These are phyloP conservation scores for Abrostola triplasia DNA, from an alignment of 2,888 invertebrate genomes.

Conservation along the genomic window DNA sequence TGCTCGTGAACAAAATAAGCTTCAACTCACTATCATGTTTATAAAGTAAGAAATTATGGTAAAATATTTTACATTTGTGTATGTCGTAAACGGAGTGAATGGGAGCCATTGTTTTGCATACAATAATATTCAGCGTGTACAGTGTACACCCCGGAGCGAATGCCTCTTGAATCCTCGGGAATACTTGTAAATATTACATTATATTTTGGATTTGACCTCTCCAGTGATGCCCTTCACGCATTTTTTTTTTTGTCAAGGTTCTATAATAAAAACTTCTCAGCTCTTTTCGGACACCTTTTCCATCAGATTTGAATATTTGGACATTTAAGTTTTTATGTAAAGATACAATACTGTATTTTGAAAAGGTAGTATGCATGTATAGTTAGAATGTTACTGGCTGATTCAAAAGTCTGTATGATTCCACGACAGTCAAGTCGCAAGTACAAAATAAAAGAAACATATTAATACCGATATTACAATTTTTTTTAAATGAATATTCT, in stretches of 20 bases:
- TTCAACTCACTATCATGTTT: conserved; percentile 11
- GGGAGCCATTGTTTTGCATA: conserved; percentile 25
- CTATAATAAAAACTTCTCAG: conserved; percentile 10
- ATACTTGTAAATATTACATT: conserved; percentile 1
- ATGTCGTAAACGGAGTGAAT: conserved; percentile 16
- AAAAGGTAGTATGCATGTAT: too few relatives aligned
- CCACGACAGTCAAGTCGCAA: too few relatives aligned
- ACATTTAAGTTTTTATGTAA: too few relatives aligned
- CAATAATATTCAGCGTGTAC: conserved; percentile 15
- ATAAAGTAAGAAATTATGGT: conserved; percentile 29
- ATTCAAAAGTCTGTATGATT: too few relatives aligned
- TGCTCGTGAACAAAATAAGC: conserved; percentile 7
- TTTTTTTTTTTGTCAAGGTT: conserved; percentile 15
- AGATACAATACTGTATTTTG: too few relatives aligned
- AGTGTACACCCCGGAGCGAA: not conserved
- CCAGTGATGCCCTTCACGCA: conserved; percentile 8
- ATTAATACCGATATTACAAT: not conserved
- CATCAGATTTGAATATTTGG: not conserved
- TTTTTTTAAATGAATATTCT: too few relatives aligned
- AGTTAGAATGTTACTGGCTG: too few relatives aligned
- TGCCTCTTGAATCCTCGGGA: conserved; percentile 5
- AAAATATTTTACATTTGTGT: conserved; percentile 28
- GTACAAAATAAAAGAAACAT: not conserved
- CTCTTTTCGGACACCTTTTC: not conserved
- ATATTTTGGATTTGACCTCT: conserved; percentile 14